These are phyloP conservation scores for Kudoa iwatai DNA, from an alignment of 30 jellyfish, hydroid and myxozoan species.

Conservation along the genomic window DNA sequence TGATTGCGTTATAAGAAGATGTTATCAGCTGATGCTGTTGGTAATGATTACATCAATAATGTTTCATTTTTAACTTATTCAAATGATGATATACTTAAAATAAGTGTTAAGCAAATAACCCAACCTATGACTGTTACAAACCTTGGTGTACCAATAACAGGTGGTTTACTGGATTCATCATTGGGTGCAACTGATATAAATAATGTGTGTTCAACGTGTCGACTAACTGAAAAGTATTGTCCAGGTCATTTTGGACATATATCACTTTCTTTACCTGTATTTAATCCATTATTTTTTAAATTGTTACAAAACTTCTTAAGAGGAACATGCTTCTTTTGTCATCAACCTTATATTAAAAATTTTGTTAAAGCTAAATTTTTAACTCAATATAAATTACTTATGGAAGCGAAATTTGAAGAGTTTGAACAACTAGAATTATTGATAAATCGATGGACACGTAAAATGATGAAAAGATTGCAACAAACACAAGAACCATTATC, in stretches of 20 bases:
- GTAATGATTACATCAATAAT: too few relatives aligned
- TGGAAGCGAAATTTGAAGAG: slow-evolving; percentile 6
- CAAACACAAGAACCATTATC: background rate
- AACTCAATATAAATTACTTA: slow-evolving; percentile 4
- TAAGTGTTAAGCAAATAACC: slow-evolving; percentile 20
- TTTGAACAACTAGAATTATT: too few relatives aligned
- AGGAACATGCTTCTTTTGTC: slow-evolving; percentile 52
- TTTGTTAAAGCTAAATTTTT: slow-evolving; percentile 8
- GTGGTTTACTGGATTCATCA: slow-evolving; percentile 36
- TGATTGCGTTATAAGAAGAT: too few relatives aligned
- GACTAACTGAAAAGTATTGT: slow-evolving; percentile 15
- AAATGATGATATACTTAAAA: slow-evolving; percentile 13
- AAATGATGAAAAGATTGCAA: background rate
- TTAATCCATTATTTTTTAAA: slow-evolving; percentile 42
- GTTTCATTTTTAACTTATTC: slow-evolving; percentile 9
- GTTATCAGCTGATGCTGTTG: too few relatives aligned
- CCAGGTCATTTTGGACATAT: slow-evolving; percentile 91
- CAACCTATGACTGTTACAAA: slow-evolving; percentile 40
- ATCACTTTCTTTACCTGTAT: slow-evolving; percentile 50
- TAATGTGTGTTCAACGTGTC: slow-evolving; percentile 43
- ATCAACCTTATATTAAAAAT: slow-evolving; percentile 8
- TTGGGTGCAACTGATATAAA: slow-evolving; percentile 49
- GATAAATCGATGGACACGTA: too few relatives aligned
- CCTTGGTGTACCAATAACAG: slow-evolving; percentile 20
- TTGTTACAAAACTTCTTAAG: slow-evolving; percentile 9